A percentile compares a stretch with the other conserved stretches of the same genome.
phyloP scores from a whole-genome alignment of 2,797 vertebrate genomes.

The Anolis apletophallus region DNA sequence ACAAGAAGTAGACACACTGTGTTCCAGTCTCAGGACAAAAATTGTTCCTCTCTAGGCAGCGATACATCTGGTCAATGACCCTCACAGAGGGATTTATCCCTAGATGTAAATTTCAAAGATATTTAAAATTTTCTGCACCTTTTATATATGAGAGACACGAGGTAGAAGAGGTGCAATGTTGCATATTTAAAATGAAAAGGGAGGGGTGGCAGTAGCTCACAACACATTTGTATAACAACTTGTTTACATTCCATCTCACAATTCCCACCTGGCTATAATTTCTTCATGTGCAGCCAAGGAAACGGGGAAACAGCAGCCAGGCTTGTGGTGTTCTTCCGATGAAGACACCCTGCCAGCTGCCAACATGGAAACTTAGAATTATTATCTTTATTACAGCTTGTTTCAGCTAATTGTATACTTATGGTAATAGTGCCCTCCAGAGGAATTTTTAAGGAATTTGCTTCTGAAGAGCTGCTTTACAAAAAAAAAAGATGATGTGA shows the following conservation, averaged over 20 bases:
- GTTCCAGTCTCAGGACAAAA: not conserved
- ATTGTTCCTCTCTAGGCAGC: not conserved
- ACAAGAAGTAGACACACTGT: not conserved
- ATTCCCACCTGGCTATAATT: slow-evolving; percentile 5
- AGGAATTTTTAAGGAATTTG: slow-evolving; percentile 77
- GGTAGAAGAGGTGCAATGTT: not conserved
- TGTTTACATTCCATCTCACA: slow-evolving; percentile 13
- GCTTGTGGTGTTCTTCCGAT: slow-evolving; percentile 32
- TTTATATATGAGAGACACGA: not conserved
- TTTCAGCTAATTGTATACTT: slow-evolving; percentile 72
- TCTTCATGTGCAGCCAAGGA: not conserved
- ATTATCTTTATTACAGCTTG: slow-evolving; percentile 21
- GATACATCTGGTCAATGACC: not conserved
- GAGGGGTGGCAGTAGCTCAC: not conserved
- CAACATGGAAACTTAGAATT: slow-evolving; percentile 48
- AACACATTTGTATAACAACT: not conserved
- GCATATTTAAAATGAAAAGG: not conserved
- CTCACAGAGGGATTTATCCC: not conserved
- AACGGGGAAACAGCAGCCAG: slow-evolving; percentile 6
- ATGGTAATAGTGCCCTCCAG: slow-evolving; percentile 82
- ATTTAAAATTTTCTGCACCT: not conserved
- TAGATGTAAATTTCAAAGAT: not conserved
- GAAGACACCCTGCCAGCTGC: slow-evolving; percentile 52
- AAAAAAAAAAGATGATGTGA: slow-evolving; percentile 35
- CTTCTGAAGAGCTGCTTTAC: slow-evolving; percentile 43